A percentile compares a stretch with the other conserved stretches of the same genome.
These are phyloP conservation scores for Heterotis niloticus DNA, from an alignment of 2,113 vertebrate genomes.

Conservation along the genomic window DNA sequence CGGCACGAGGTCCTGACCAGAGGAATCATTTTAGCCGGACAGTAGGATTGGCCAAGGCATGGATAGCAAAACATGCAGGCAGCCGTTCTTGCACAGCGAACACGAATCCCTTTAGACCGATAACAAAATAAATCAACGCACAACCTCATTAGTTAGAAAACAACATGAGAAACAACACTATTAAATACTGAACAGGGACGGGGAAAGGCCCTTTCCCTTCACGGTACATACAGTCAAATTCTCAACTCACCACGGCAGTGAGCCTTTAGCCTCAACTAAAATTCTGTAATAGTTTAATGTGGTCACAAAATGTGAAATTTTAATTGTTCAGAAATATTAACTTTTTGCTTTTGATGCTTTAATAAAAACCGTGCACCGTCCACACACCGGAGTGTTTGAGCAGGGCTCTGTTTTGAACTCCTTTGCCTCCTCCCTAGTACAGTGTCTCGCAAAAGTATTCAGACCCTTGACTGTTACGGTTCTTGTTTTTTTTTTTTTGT, in stretches of 20 bases:
- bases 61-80: too few relatives aligned
- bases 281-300: too few relatives aligned
- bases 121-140: not conserved
- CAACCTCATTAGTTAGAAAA: not conserved
- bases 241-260: too few relatives aligned
- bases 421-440: too few relatives aligned
- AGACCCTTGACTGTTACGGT: too few relatives aligned
- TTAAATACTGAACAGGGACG: not conserved
- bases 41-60: too few relatives aligned
- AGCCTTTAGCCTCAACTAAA: too few relatives aligned
- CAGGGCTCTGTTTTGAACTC: too few relatives aligned
- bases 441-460: too few relatives aligned
- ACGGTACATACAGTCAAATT: not conserved
- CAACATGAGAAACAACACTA: not conserved
- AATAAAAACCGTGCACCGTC: slow-evolving; percentile 4
- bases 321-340: slow-evolving; percentile 16
- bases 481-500: too few relatives aligned
- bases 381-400: not conserved
- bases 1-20: not conserved
- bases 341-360: slow-evolving; percentile 15
- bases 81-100: not conserved
- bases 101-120: not conserved
- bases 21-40: not conserved
- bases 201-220: not conserved
- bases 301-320: slow-evolving; percentile 12